Conservation (phyloP, 2,888 invertebrate genomes). For the Argyra leucocephala region DNA sequence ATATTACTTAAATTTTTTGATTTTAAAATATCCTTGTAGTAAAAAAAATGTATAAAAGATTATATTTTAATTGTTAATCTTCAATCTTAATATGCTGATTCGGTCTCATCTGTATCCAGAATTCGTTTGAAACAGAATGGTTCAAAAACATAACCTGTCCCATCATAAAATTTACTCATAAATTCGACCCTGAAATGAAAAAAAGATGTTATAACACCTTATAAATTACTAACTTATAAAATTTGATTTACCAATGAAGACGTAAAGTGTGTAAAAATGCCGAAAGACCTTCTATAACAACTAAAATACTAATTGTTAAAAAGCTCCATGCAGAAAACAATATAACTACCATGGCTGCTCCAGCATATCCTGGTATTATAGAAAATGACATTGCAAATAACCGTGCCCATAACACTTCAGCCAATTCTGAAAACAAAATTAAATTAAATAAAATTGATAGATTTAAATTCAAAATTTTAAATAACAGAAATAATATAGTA, state of each 20-base stretch:
- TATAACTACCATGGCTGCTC: conserved; percentile 67
- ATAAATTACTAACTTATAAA: neutral
- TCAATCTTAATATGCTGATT: neutral
- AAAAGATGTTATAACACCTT: neutral
- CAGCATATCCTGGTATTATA: conserved; percentile 53
- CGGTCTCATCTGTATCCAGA: conserved; percentile 50
- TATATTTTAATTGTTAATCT: too few relatives aligned
- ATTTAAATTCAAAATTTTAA: too few relatives aligned
- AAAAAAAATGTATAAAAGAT: too few relatives aligned
- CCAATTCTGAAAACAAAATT: conserved; percentile 60
- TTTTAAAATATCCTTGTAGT: too few relatives aligned
- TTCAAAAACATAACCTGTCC: conserved; percentile 68
- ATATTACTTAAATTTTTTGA: too few relatives aligned
- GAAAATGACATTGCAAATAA: conserved; percentile 69
- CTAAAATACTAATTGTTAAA: conserved; percentile 87
- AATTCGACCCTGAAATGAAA: conserved; percentile 72
- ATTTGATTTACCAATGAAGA: conserved; percentile 78
- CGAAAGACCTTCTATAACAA: conserved; percentile 99
- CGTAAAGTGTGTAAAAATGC: conserved; percentile 97
- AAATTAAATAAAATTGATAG: too few relatives aligned
- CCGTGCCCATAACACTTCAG: conserved; percentile 90
- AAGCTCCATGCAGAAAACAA: conserved; percentile 87
- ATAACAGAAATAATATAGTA: too few relatives aligned
- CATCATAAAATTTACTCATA: conserved; percentile 88
- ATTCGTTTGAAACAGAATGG: conserved; percentile 77